Percentiles rank a stretch among this genome's conserved stretches.
Evolutionary conservation across 2,113 vertebrate species (phyloP).

Genomic region (Channa argus): DNA sequence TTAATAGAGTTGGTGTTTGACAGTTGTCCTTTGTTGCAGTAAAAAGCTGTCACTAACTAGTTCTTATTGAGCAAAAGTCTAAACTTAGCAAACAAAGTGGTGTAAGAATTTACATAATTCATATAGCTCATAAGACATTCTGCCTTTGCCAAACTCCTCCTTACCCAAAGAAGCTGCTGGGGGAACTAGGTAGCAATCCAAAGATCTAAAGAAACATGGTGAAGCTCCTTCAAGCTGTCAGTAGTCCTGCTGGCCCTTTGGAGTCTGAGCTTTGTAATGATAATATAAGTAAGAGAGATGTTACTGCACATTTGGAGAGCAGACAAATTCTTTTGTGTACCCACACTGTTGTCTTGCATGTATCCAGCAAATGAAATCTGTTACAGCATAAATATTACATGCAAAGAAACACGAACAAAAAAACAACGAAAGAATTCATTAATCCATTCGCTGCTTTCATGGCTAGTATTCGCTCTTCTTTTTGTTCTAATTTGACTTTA

Average conservation of each 20-base stretch:
- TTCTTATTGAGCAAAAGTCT: slow-evolving; percentile 25
- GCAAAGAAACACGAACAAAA: neutral
- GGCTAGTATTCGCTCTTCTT: slow-evolving; percentile 1
- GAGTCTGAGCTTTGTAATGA: slow-evolving; percentile 34
- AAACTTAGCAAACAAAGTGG: slow-evolving; percentile 34
- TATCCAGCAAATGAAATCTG: slow-evolving; percentile 12
- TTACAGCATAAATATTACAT: neutral
- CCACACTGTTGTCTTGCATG: neutral
- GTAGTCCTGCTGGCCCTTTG: slow-evolving; percentile 28
- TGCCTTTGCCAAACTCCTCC: slow-evolving; percentile 23
- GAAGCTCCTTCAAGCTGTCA: slow-evolving; percentile 47
- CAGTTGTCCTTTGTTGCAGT: slow-evolving; percentile 11
- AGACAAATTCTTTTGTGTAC: neutral
- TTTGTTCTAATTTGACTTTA: slow-evolving; percentile 12
- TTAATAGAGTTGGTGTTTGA: slow-evolving; percentile 1
- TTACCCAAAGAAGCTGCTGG: slow-evolving; percentile 37
- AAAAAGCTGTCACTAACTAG: slow-evolving; percentile 26
- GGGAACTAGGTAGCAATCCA: slow-evolving; percentile 31
- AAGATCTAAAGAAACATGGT: slow-evolving; percentile 43
- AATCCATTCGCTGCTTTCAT: slow-evolving; percentile 1
- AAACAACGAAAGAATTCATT: neutral
- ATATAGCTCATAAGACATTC: slow-evolving; percentile 48
- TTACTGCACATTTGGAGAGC: slow-evolving; percentile 4
- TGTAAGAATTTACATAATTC: slow-evolving; percentile 64
- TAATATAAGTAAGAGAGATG: slow-evolving; percentile 11